A percentile compares a stretch with the other conserved stretches of the same genome.
phyloP scores from a whole-genome alignment of 2,888 invertebrate genomes.

The Eucera pruinosa region DNA sequence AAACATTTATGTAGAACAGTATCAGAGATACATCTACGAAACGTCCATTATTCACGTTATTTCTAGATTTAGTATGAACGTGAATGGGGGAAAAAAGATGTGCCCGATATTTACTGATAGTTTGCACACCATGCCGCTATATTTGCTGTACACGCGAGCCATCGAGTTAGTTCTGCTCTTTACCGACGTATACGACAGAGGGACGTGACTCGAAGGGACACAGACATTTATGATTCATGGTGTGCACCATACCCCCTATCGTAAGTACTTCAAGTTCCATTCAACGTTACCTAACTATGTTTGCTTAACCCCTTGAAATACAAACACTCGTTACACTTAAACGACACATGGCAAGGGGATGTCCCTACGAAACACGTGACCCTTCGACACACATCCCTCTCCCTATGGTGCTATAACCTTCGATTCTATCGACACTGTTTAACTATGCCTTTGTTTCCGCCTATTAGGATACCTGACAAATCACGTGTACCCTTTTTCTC shows the following conservation, averaged over 20 bases:
- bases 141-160: constrained; percentile 22
- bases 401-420: not conserved
- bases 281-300: constrained; percentile 52
- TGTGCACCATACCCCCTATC: constrained; percentile 44
- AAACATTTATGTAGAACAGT: too few species aligned
- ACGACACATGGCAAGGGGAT: constrained; percentile 46
- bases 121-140: not conserved
- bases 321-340: constrained; percentile 57
- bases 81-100: not conserved
- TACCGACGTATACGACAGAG: constrained; percentile 17
- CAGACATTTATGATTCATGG: constrained; percentile 53
- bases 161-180: constrained; percentile 31
- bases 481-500: not conserved
- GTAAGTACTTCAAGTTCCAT: constrained; percentile 54
- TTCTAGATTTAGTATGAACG: not conserved
- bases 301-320: constrained; percentile 54
- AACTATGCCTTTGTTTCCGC: constrained; percentile 11
- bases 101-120: constrained; percentile 13
- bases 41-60: too few species aligned
- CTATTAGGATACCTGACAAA: not conserved
- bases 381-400: constrained; percentile 16
- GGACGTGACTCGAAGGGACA: constrained; percentile 48
- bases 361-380: constrained; percentile 33
- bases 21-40: too few species aligned
- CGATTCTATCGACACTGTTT: constrained; percentile 31